Percentiles rank a stretch among this genome's conserved stretches.
Evolutionary conservation across 2,888 invertebrate genomes (phyloP).

Genomic region (Idaea dimidiata): DNA sequence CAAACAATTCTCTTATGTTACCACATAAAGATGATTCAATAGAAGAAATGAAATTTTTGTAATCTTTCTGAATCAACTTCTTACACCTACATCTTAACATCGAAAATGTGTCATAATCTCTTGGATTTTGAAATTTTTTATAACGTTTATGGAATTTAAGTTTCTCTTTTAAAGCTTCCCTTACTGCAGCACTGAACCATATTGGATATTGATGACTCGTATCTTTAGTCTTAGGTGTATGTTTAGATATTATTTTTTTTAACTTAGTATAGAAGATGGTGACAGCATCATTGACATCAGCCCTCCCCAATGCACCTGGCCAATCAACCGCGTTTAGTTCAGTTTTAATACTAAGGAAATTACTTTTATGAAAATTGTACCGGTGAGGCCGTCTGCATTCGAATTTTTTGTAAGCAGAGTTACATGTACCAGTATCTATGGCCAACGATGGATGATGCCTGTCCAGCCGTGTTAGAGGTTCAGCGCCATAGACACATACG

Average conservation of each 20-base stretch:
- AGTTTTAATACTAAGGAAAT: not conserved
- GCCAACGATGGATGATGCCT: slow-evolving; percentile 6
- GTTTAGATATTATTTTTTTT: slow-evolving; percentile 3
- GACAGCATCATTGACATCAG: too few relatives aligned
- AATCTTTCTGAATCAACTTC: not conserved
- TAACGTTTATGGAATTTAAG: slow-evolving; percentile 4
- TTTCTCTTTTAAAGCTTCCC: slow-evolving; percentile 3
- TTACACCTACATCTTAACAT: slow-evolving; percentile 8
- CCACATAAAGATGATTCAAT: slow-evolving; percentile 4
- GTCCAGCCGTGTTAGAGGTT: slow-evolving; percentile 3
- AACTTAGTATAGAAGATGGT: slow-evolving; percentile 1
- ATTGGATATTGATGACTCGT: slow-evolving; percentile 4
- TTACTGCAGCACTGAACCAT: slow-evolving; percentile 9
- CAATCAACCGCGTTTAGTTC: not conserved
- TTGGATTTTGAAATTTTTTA: slow-evolving; percentile 8
- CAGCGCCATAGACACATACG: slow-evolving; percentile 1
- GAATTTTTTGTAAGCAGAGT: not conserved
- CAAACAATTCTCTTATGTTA: slow-evolving; percentile 10
- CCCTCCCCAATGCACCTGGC: not conserved
- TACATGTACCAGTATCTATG: not conserved
- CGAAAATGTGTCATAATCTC: slow-evolving; percentile 9
- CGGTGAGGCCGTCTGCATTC: not conserved
- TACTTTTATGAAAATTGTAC: not conserved
- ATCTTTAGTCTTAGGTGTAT: slow-evolving; percentile 1
- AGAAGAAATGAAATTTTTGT: not conserved